These are phyloP conservation scores for Meganola albula DNA, from an alignment of 2,888 invertebrate genomes.

Conservation along the genomic window DNA sequence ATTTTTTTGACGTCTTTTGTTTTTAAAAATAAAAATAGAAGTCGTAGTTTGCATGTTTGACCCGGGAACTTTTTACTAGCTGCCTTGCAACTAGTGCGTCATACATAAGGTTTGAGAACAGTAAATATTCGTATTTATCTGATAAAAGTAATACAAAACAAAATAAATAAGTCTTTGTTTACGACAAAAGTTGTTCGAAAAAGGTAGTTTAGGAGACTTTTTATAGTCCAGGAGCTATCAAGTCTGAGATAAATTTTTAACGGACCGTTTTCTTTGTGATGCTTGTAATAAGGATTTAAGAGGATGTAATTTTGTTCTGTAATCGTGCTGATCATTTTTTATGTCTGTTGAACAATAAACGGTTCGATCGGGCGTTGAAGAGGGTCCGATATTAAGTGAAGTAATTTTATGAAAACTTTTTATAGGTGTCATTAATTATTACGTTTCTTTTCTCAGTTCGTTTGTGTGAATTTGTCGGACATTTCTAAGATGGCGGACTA, in stretches of 20 bases:
- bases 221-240: slow-evolving; percentile 22
- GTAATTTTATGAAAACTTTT: neutral
- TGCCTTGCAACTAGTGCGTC: too few species aligned
- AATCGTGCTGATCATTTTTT: slow-evolving; percentile 10
- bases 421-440: too few species aligned
- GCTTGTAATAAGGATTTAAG: slow-evolving; percentile 20
- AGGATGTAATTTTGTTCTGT: slow-evolving; percentile 20
- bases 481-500: too few species aligned
- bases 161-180: slow-evolving; percentile 17
- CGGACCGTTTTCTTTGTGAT: slow-evolving; percentile 22
- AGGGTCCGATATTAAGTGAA: neutral
- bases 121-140: too few species aligned
- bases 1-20: too few species aligned
- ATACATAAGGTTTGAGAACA: too few species aligned
- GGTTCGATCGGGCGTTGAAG: neutral
- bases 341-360: neutral
- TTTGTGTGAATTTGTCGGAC: too few species aligned
- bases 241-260: slow-evolving; percentile 26
- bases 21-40: too few species aligned
- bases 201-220: slow-evolving; percentile 23
- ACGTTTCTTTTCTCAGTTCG: too few species aligned
- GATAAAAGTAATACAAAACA: slow-evolving; percentile 10
- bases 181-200: slow-evolving; percentile 20
- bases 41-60: too few species aligned
- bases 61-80: too few species aligned